Evolutionary conservation across 1,140 invertebrate genomes (phyloP).

Genomic region (Drosophila nannoptera): DNA sequence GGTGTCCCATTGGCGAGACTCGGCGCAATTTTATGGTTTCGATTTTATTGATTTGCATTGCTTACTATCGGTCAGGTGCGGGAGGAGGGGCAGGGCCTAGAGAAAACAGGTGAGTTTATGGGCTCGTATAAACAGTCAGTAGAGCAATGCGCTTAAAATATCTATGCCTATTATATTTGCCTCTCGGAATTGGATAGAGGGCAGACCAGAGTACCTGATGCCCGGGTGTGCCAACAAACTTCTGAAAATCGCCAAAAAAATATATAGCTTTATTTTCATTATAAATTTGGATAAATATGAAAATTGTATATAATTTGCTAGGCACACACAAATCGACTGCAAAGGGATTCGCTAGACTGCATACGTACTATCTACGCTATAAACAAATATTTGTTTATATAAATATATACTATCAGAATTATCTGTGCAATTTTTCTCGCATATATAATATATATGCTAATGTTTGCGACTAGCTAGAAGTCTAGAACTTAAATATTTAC

Average conservation of each 20-base stretch:
- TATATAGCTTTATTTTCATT: neutral
- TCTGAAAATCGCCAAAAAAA: neutral
- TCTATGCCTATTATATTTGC: slow-evolving; percentile 65
- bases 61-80: slow-evolving; percentile 10
- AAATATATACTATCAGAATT: too few relatives aligned
- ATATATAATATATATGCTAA: too few relatives aligned
- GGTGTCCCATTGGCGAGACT: slow-evolving; percentile 7
- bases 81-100: neutral
- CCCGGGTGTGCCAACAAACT: slow-evolving; percentile 1
- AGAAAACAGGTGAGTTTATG: slow-evolving; percentile 24
- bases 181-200: slow-evolving; percentile 21
- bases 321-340: too few relatives aligned
- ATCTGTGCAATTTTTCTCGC: too few relatives aligned
- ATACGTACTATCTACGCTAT: too few relatives aligned
- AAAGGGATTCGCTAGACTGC: too few relatives aligned
- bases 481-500: neutral
- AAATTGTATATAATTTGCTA: too few relatives aligned
- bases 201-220: neutral
- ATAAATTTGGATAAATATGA: neutral
- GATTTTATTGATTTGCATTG: slow-evolving; percentile 67
- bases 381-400: too few relatives aligned
- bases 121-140: slow-evolving; percentile 40
- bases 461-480: too few relatives aligned
- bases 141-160: slow-evolving; percentile 63
- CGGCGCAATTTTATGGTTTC: slow-evolving; percentile 63